Percentiles rank a stretch among this genome's conserved stretches.
phyloP scores from a whole-genome alignment of 37 sponge, comb jelly and placozoan species.

The Theonella swinhoei region DNA sequence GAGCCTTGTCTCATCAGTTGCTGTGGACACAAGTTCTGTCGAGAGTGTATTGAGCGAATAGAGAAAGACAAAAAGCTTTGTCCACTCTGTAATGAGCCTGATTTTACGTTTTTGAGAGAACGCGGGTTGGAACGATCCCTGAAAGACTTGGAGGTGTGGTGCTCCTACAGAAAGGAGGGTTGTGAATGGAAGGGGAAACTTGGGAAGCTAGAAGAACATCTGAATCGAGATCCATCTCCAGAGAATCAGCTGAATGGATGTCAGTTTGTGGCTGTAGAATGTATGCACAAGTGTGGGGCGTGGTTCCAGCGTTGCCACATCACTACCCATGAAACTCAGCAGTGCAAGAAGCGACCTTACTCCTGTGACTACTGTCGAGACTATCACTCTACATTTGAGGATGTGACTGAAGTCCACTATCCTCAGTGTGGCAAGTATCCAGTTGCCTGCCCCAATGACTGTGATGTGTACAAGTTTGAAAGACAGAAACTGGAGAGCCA shows the following conservation, averaged over 20 bases:
- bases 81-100: constrained; percentile 19
- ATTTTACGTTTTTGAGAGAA: background rate
- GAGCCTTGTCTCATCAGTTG: background rate
- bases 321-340: background rate
- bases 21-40: background rate
- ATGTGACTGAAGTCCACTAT: constrained; percentile 43
- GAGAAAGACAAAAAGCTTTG: constrained; percentile 17
- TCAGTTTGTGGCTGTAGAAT: background rate
- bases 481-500: constrained; percentile 6
- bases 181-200: constrained; percentile 49
- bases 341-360: constrained; percentile 20
- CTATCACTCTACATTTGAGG: constrained; percentile 14
- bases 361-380: constrained; percentile 19
- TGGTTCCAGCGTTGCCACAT: background rate
- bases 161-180: constrained; percentile 12
- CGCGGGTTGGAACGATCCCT: constrained; percentile 2
- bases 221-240: background rate
- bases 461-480: background rate
- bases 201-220: constrained; percentile 2
- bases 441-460: constrained; percentile 28
- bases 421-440: constrained; percentile 4
- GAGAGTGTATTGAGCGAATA: background rate
- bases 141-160: constrained; percentile 9
- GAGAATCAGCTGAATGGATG: constrained; percentile 1
- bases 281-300: background rate